Base-by-base conservation (phyloP, 1,140 invertebrate species). In the Matsumurasca onukii region DNA sequence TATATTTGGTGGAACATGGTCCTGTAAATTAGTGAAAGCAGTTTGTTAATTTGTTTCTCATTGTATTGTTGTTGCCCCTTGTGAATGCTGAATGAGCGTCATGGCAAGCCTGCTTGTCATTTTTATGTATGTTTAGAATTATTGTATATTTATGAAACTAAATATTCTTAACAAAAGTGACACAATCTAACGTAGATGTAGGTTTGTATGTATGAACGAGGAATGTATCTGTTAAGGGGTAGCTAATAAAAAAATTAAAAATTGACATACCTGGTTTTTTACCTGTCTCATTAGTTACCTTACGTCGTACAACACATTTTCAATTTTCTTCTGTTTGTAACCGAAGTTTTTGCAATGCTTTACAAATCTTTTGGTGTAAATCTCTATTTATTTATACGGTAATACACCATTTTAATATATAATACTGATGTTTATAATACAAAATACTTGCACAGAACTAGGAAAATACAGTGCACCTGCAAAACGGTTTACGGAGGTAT, bases 171-270 rank as follows among this genome's bases (percentile, higher is more conserved):
- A n/a, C 24, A 63, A 63, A 30, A 51, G 49, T 63, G 59, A 63
- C 59, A 63, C 59, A 63, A 31, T 63, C 59, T 63, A 63, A 63
- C 31, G 59, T 31, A 63, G 59, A 63, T 63, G 59, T 63, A 63
- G 59, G 59, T 63, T 63, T 63, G 27, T 63, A 31, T 63, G 59
- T 63, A 63, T 63, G 59, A 51, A 22, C n/a, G 59, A 31, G 3
- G 59, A 31, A 63, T 63, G 59, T 20, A 31, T 63, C 27, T 31
- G 29, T n/a, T n/a, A 29, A 59, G 59, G 59, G 59, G 59, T 63
- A 63, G 59, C 59, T 63, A 63, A 63, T 63, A 63, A 63, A 63
- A 31, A n/a, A n/a, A 63, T 31, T 63, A 31, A 63, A 63, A 63
- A 20, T 63, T n/a, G 25, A 29, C 31, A 25, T 25, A 31, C 15